Evolutionary conservation across 53 echinoderm and acorn worm species (phyloP).

Genomic region (Astropecten irregularis): DNA sequence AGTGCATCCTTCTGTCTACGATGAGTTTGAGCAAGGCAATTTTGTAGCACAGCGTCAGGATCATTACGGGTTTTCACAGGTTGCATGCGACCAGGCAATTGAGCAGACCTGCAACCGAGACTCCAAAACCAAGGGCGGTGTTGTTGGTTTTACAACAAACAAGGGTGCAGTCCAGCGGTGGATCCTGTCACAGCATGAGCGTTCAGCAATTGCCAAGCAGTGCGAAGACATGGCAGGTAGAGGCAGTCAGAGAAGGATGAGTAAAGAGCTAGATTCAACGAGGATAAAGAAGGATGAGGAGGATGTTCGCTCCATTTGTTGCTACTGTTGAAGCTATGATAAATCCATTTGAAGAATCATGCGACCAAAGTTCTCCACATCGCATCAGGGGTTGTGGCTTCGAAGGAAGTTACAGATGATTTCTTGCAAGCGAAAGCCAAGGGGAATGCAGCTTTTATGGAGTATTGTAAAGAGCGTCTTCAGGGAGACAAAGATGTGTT

Average conservation of each 20-base stretch:
- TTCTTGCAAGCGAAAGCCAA: not conserved
- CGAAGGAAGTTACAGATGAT: constrained; percentile 22
- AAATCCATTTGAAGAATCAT: constrained; percentile 25
- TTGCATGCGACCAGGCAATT: constrained; percentile 64
- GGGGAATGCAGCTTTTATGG: constrained; percentile 8
- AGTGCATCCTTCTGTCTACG: constrained; percentile 52
- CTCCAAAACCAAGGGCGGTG: constrained; percentile 55
- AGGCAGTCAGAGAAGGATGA: not conserved
- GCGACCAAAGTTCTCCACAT: constrained; percentile 12
- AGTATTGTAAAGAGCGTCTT: not conserved
- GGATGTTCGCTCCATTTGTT: not conserved
- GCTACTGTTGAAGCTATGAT: not conserved
- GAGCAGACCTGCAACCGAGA: constrained; percentile 54
- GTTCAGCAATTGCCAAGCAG: constrained; percentile 32
- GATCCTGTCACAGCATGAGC: constrained; percentile 53
- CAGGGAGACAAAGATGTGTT: constrained; percentile 15
- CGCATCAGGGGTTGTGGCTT: constrained; percentile 8
- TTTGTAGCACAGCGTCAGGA: constrained; percentile 53
- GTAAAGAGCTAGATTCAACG: constrained; percentile 10
- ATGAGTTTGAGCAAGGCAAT: constrained; percentile 25
- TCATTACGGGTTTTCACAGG: constrained; percentile 43
- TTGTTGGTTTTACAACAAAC: constrained; percentile 47
- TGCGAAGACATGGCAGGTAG: constrained; percentile 52
- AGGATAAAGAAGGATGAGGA: constrained; percentile 27
- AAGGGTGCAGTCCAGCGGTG: constrained; percentile 53